Evolutionary conservation across 2,888 invertebrate species (phyloP).

Genomic region (Cerastis rubricosa): DNA sequence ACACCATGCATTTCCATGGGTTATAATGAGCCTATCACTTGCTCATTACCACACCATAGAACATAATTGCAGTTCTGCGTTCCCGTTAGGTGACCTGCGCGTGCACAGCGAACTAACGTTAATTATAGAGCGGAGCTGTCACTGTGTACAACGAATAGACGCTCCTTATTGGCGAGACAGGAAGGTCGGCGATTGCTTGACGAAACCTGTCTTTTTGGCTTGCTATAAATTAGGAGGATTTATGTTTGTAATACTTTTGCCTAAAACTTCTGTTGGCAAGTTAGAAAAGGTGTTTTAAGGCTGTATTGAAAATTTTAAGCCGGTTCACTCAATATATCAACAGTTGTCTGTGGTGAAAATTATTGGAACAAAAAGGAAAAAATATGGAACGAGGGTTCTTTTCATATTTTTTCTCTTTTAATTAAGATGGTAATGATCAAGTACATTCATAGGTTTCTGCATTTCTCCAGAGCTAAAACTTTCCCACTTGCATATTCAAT

Average conservation of each 20-base stretch:
- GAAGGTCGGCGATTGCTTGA: slow-evolving; percentile 40
- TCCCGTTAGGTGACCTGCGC: slow-evolving; percentile 71
- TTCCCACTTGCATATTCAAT: slow-evolving; percentile 35
- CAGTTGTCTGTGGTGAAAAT: neutral
- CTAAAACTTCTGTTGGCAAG: neutral
- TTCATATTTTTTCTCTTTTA: neutral
- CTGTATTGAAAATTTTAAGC: neutral
- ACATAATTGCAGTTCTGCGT: slow-evolving; percentile 64
- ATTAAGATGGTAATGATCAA: neutral
- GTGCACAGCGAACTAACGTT: slow-evolving; percentile 65
- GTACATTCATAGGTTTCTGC: neutral
- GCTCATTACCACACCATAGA: slow-evolving; percentile 67
- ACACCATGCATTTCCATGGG: slow-evolving; percentile 51
- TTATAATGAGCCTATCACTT: slow-evolving; percentile 63
- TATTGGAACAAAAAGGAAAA: neutral
- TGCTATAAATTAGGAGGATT: slow-evolving; percentile 42
- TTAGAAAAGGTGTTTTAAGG: neutral
- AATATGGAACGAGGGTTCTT: neutral
- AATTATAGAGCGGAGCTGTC: slow-evolving; percentile 66
- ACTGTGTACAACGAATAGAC: slow-evolving; percentile 56
- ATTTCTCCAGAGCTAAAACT: neutral
- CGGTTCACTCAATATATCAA: neutral
- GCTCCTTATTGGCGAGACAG: slow-evolving; percentile 56
- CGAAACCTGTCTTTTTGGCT: slow-evolving; percentile 11
- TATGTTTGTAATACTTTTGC: slow-evolving; percentile 17